Evolutionary conservation across 92 coral and sea anemone species (phyloP), one percentile per base, ranked within the genome.

Genomic region (Diadumene lineata): DNA sequence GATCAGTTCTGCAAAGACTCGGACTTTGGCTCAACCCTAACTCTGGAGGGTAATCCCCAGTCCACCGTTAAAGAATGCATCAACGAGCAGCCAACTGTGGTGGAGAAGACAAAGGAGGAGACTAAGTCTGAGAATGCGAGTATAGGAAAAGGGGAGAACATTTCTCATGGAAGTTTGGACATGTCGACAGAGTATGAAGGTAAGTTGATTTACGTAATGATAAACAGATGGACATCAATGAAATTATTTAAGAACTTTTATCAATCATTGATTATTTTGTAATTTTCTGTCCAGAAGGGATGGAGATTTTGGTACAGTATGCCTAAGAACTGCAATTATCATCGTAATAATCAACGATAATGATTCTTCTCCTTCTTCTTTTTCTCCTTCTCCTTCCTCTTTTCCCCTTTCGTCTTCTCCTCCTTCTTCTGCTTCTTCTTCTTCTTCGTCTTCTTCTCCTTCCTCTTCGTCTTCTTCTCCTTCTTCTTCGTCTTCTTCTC

Each of bases 1-100:
- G 98, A 93, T 71, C 97, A 93, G 73, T 93, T 93, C 75, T 93
- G 98, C 70, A 92, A 82, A 44, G 89, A 85, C 70, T 68, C 83
- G 11, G 96, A 90, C 63, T 81, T 85, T 58, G 88, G 81, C 16
- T 71, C 96, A 18, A 87, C 86, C 44, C 44, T 75, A 33, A 82
- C 79, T 51, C 82, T 78, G 3, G 82, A 68, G 7, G 43, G 8
- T 32, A 11, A 22, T 7, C 32, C 31, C 25, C 76, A 78, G 60
- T 26, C 81, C 22, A 67, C 73, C 13, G 74, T 78, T 23, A 56
- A 30, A 28, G 82, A 78, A 33, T 78, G 82, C n/a, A 53, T 28
- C n/a, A 78, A 78, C 60, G 82, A 78, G 15, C 72, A 68, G 51
- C 51, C 68, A 25, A 51, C 60, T 21, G 44, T 34, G 16, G 48